Evolutionary conservation across 2,888 invertebrate genomes (phyloP).

Genomic region (Parnassius glacialis): DNA sequence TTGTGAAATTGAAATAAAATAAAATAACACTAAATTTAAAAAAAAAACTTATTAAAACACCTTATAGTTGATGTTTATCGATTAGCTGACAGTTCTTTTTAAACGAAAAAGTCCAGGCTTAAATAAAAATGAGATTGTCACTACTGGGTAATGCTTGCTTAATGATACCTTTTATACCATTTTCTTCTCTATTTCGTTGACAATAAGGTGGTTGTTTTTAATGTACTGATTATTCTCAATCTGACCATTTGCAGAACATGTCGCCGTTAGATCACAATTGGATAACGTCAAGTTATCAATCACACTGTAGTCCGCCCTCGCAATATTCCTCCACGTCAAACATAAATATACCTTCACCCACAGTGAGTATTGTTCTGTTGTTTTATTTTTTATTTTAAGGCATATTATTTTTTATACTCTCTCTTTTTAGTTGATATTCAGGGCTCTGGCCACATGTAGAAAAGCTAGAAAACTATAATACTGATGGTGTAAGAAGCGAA

Average conservation of each 20-base stretch:
- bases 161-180: constrained; percentile 5
- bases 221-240: constrained; percentile 21
- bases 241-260: constrained; percentile 67
- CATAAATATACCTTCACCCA: constrained; percentile 82
- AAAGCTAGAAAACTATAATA: too few species aligned
- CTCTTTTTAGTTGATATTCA: too few species aligned
- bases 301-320: constrained; percentile 79
- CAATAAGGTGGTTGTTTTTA: constrained; percentile 26
- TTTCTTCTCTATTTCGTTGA: neutral
- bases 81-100: neutral
- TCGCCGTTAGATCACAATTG: constrained; percentile 83
- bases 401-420: too few species aligned
- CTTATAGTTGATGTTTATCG: too few species aligned
- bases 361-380: constrained; percentile 65
- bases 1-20: constrained; percentile 6
- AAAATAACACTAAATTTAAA: neutral
- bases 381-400: neutral
- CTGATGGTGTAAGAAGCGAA: too few species aligned
- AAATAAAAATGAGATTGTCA: neutral
- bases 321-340: constrained; percentile 77
- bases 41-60: neutral
- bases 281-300: constrained; percentile 80
- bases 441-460: too few species aligned
- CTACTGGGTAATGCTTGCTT: neutral
- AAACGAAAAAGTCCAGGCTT: constrained; percentile 8